Evolutionary conservation across 2,113 vertebrate genomes (phyloP), one percentile per base, ranked within the genome.

Genomic region (Tonatia bakeri): DNA sequence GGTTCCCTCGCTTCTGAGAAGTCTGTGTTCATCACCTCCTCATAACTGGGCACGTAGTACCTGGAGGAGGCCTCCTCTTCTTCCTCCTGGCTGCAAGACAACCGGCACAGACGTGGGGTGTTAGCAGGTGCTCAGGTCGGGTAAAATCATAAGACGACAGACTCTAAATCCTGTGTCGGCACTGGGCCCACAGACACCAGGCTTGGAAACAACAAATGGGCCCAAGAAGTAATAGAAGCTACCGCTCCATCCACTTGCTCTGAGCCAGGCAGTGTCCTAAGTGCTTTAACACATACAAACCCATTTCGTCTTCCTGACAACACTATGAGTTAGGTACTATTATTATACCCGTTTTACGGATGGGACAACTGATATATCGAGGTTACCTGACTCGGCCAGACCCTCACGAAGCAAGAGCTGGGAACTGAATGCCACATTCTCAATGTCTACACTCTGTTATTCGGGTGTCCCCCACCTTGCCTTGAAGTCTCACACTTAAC

Each of bases 21-120:
- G 85, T 98, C 98, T 0, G 98, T 97, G 94, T 98, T 98, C 94
- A 99, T 99, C 52, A 98, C 99, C 94, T 99, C 99, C 61, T 99
- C 99, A 0, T 99, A 99, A 93, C 98, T 99, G 95, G 99, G 99
- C 28, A 99, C 99, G 0, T 98, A 98, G 84, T 98, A 98, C 20
- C 96, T 97, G 0, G 98, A 98, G 0, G 98, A 95, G 0, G 38
- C 6, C 15, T 98, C 98, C 1, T 98, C 97, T 8, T 97, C 97
- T 8, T 97, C 96, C 61, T 98, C 98, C 96, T 98, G 98, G 33
- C 98, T 98, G 64, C 36, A 73, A 73, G 59, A 67, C 17, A 15
- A 15, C 20, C 85, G 22, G 52, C 11, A 76, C 19, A 81, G 26
- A 79, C 31, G 80, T 0, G 3, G 40, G 8, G 31, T 0, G 26